Conservation (phyloP, 2,113 vertebrate species). For the Anseranas semipalmata region DNA sequence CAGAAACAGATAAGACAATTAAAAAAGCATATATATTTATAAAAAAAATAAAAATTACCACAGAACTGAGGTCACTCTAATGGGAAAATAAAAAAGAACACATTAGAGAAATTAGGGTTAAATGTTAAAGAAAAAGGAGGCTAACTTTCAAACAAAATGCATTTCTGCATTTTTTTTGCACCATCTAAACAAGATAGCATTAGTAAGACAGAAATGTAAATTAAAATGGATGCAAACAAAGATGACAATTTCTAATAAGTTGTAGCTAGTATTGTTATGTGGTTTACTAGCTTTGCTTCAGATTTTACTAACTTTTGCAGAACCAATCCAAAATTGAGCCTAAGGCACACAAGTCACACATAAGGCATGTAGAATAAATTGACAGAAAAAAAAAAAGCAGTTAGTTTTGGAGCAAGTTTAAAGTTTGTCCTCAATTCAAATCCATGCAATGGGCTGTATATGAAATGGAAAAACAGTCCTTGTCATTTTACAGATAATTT, state of each 20-base stretch:
- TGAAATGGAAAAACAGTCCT: constrained; percentile 2
- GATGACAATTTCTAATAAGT: constrained; percentile 57
- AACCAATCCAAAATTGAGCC: neutral
- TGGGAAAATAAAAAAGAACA: constrained; percentile 96
- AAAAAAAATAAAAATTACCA: constrained; percentile 98
- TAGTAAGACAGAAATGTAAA: constrained; percentile 81
- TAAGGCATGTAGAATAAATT: neutral
- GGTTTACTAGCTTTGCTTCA: constrained; percentile 50
- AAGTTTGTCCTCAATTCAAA: neutral
- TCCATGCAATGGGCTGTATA: neutral
- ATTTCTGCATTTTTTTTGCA: constrained; percentile 77
- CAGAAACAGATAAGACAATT: constrained; percentile 75
- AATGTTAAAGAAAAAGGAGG: constrained; percentile 89
- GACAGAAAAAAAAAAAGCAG: neutral
- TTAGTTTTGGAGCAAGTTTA: neutral
- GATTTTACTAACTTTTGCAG: neutral
- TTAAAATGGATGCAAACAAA: constrained; percentile 75
- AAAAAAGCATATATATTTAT: constrained; percentile 82
- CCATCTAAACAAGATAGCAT: constrained; percentile 77
- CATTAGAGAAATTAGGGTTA: constrained; percentile 95
- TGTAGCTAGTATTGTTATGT: constrained; percentile 29
- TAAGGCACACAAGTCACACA: neutral
- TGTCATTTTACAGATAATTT: neutral
- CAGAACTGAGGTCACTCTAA: constrained; percentile 99
- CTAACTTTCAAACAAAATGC: constrained; percentile 82